These are phyloP conservation scores for Diaprepes abbreviatus DNA, from an alignment of 2,888 invertebrate genomes.

Conservation along the genomic window DNA sequence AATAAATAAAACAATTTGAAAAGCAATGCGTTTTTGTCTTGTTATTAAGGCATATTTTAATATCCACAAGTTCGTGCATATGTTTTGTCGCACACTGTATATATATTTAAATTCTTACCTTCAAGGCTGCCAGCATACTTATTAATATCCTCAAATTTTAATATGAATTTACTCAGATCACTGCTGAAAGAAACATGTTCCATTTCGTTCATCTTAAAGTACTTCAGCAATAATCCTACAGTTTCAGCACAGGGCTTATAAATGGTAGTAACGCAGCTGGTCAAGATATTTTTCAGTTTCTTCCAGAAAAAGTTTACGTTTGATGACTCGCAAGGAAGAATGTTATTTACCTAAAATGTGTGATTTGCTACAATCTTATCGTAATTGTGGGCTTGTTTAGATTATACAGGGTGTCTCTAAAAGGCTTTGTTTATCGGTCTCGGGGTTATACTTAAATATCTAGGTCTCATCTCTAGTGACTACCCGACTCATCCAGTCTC, in stretches of 20 bases:
- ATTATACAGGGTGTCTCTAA: too few species aligned
- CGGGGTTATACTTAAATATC: too few species aligned
- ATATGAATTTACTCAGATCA: slow-evolving; percentile 13
- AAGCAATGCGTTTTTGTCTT: too few species aligned
- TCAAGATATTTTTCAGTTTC: slow-evolving; percentile 53
- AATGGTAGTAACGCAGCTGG: slow-evolving; percentile 55
- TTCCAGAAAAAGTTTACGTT: slow-evolving; percentile 26
- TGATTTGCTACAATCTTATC: too few species aligned
- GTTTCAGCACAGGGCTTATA: slow-evolving; percentile 68
- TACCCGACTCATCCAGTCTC: too few species aligned
- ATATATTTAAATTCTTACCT: slow-evolving; percentile 34
- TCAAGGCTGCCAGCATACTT: slow-evolving; percentile 41
- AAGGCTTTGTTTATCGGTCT: too few species aligned
- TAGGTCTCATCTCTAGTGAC: too few species aligned
- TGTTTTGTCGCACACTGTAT: too few species aligned
- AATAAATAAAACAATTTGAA: too few species aligned
- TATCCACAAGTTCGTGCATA: too few species aligned
- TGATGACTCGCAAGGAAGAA: slow-evolving; percentile 28
- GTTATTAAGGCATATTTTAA: too few species aligned
- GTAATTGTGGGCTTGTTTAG: too few species aligned
- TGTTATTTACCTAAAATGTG: slow-evolving; percentile 30
- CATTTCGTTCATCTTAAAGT: slow-evolving; percentile 37
- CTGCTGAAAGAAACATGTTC: not conserved
- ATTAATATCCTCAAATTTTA: slow-evolving; percentile 21
- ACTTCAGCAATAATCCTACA: slow-evolving; percentile 69